Conservation (phyloP, 1,140 invertebrate genomes). For the Phocides pigmalion region DNA sequence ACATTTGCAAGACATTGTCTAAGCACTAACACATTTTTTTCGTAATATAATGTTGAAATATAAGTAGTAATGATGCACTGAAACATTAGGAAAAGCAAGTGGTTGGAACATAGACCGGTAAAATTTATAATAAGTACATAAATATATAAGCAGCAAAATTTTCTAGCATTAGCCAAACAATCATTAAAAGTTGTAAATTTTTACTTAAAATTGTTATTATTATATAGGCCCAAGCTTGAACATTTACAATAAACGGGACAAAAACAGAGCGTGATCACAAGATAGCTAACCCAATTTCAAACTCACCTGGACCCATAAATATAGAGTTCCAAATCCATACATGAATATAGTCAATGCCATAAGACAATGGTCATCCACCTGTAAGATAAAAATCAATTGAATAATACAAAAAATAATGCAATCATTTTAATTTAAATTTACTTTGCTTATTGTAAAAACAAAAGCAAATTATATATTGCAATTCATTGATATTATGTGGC, state of each 20-base stretch:
- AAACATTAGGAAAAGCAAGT: constrained; percentile 44
- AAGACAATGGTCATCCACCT: constrained; percentile 69
- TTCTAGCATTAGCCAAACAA: constrained; percentile 12
- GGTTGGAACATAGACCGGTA: constrained; percentile 17
- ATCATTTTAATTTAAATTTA: not conserved
- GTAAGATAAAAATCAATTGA: constrained; percentile 39
- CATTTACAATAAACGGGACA: constrained; percentile 18
- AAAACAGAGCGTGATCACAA: constrained; percentile 19
- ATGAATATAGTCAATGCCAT: constrained; percentile 76
- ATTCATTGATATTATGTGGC: no score
- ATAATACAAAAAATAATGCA: constrained; percentile 7
- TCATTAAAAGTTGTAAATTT: not conserved
- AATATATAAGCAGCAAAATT: constrained; percentile 3
- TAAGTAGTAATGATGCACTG: constrained; percentile 76
- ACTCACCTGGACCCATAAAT: constrained; percentile 76
- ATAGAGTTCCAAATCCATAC: constrained; percentile 77
- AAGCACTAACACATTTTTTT: constrained; percentile 64
- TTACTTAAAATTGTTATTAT: not conserved
- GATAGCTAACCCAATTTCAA: constrained; percentile 23
- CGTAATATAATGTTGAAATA: constrained; percentile 71
- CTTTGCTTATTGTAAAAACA: no score
- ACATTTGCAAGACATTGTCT: constrained; percentile 74
- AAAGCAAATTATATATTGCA: no score
- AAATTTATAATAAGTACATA: constrained; percentile 7
- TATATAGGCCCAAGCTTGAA: not conserved